phyloP scores from a whole-genome alignment of 2,888 invertebrate species.

The Chrysolina oricalcia region DNA sequence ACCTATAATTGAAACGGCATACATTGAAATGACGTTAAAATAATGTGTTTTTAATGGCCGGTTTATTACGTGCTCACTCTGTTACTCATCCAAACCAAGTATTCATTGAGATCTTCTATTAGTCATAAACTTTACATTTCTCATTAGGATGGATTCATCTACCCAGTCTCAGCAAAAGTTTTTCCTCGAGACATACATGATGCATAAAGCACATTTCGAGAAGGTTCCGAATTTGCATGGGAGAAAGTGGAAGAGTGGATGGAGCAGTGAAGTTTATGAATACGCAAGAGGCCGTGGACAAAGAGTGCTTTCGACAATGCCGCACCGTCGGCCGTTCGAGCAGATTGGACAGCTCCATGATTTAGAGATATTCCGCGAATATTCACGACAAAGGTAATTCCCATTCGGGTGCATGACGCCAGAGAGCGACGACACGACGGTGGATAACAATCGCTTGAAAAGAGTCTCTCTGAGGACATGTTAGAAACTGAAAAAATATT shows the following conservation, averaged over 20 bases:
- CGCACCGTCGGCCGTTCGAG: background rate
- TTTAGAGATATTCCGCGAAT: background rate
- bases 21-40: too few relatives aligned
- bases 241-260: background rate
- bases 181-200: background rate
- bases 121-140: too few relatives aligned
- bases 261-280: background rate
- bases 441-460: background rate
- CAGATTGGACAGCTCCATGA: constrained; percentile 1
- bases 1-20: too few relatives aligned
- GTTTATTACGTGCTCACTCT: too few relatives aligned
- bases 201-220: background rate
- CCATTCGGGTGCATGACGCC: background rate
- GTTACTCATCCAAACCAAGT: too few relatives aligned
- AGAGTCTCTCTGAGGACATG: background rate
- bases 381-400: background rate
- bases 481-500: background rate
- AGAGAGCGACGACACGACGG: background rate
- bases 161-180: too few relatives aligned
- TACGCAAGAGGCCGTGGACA: constrained; percentile 3
- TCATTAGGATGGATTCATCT: too few relatives aligned
- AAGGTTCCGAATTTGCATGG: background rate
- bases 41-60: too few relatives aligned
- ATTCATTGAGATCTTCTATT: too few relatives aligned
- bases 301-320: constrained; percentile 3